phyloP scores from a whole-genome alignment of 2,888 invertebrate species.

The Xanthia icteritia region DNA sequence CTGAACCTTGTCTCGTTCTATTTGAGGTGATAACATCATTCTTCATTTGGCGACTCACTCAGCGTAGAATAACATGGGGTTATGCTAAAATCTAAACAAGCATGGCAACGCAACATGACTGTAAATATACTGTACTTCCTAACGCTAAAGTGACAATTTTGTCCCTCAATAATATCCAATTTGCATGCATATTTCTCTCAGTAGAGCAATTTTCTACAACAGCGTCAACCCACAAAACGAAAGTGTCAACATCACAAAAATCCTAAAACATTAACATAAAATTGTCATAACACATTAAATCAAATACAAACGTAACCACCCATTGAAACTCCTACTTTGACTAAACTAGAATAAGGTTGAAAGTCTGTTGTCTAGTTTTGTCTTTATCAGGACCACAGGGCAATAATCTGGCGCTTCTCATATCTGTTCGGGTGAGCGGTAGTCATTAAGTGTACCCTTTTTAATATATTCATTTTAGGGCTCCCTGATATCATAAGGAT shows the following conservation, averaged over 20 bases:
- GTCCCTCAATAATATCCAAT: slow-evolving; percentile 46
- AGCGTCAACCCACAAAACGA: slow-evolving; percentile 28
- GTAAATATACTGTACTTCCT: background rate
- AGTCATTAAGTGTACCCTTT: slow-evolving; percentile 56
- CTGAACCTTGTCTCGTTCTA: background rate
- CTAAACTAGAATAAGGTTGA: rapidly evolving
- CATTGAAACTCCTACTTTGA: slow-evolving; percentile 16
- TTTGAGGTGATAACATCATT: background rate
- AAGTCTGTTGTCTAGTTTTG: slow-evolving; percentile 2
- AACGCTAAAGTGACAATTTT: slow-evolving; percentile 27
- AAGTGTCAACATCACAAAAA: slow-evolving; percentile 50
- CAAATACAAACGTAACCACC: background rate
- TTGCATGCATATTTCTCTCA: slow-evolving; percentile 51
- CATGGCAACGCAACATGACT: background rate
- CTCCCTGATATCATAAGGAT: slow-evolving; percentile 27
- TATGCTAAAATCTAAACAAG: background rate
- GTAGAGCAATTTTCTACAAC: slow-evolving; percentile 35
- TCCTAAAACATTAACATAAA: slow-evolving; percentile 57
- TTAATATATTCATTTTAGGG: slow-evolving; percentile 57
- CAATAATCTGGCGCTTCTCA: slow-evolving; percentile 50
- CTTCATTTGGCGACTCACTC: background rate
- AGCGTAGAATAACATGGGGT: background rate
- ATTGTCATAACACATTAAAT: slow-evolving; percentile 53
- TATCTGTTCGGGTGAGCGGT: slow-evolving; percentile 47
- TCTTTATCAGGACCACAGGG: slow-evolving; percentile 35